Percentiles rank a stretch among this genome's conserved stretches.
phyloP scores from a whole-genome alignment of 2,888 invertebrate genomes.

The Aleiodes leptofemur region DNA sequence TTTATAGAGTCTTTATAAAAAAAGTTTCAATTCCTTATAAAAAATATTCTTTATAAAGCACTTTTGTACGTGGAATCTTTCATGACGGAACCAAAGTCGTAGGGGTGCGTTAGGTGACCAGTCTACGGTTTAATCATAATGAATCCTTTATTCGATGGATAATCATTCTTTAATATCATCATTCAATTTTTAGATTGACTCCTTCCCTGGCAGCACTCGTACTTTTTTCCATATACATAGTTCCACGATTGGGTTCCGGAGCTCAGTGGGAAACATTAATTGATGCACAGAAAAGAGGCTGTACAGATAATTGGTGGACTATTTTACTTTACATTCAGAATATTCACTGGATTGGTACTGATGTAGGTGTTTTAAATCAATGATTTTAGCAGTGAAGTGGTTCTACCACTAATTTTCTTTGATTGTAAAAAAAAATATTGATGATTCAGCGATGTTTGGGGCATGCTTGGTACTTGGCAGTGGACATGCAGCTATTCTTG shows the following conservation, averaged over 20 bases:
- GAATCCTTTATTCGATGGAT: neutral
- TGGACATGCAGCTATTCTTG: constrained; percentile 79
- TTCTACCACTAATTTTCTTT: too few relatives aligned
- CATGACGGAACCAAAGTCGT: too few relatives aligned
- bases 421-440: too few relatives aligned
- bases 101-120: too few relatives aligned
- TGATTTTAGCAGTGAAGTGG: neutral
- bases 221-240: constrained; percentile 76
- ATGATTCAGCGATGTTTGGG: constrained; percentile 75
- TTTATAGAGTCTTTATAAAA: too few relatives aligned
- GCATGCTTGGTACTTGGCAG: constrained; percentile 79
- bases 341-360: constrained; percentile 57
- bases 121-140: too few relatives aligned
- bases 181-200: constrained; percentile 74
- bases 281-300: constrained; percentile 61
- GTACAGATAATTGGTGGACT: constrained; percentile 77
- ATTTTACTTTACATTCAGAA: constrained; percentile 77
- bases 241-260: constrained; percentile 77
- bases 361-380: neutral
- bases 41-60: too few relatives aligned
- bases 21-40: too few relatives aligned
- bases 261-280: constrained; percentile 70
- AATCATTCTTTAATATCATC: neutral
- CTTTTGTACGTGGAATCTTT: too few relatives aligned
- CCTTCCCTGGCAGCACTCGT: constrained; percentile 77